These are phyloP conservation scores for Gari tellinella DNA, from an alignment of 2,888 invertebrate genomes.

Conservation along the genomic window DNA sequence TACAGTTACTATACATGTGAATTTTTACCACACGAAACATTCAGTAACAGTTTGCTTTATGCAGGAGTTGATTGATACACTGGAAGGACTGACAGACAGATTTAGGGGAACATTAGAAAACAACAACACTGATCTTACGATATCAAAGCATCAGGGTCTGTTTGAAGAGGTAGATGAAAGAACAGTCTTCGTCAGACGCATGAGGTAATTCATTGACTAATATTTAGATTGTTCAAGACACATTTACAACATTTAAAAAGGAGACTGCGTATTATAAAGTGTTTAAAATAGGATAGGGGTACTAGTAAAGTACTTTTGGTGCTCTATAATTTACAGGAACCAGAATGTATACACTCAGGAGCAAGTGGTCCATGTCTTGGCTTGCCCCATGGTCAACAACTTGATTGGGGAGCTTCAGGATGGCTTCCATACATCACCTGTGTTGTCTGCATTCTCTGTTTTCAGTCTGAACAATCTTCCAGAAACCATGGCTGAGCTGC, in stretches of 20 bases:
- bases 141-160: constrained; percentile 1
- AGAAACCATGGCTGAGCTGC: constrained; percentile 3
- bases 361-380: constrained; percentile 10
- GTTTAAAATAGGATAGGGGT: too few species aligned
- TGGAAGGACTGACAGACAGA: not conserved
- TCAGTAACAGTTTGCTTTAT: constrained; percentile 6
- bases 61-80: constrained; percentile 14
- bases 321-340: constrained; percentile 1
- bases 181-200: constrained; percentile 8
- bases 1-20: too few species aligned
- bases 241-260: too few species aligned
- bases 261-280: too few species aligned
- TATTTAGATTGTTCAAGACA: too few species aligned
- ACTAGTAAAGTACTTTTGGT: too few species aligned
- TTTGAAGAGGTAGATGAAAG: constrained; percentile 14
- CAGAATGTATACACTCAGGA: constrained; percentile 7
- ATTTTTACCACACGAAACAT: not conserved
- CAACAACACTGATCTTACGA: constrained; percentile 4
- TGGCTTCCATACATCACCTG: constrained; percentile 22
- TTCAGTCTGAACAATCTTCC: constrained; percentile 10
- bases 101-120: constrained; percentile 5
- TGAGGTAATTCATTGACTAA: constrained; percentile 16
- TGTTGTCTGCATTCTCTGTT: constrained; percentile 13
- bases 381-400: constrained; percentile 11
- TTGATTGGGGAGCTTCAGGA: constrained; percentile 17